phyloP scores from a whole-genome alignment of 37 sponge, comb jelly and placozoan genomes.

The Aphrocallistes beatrix region DNA sequence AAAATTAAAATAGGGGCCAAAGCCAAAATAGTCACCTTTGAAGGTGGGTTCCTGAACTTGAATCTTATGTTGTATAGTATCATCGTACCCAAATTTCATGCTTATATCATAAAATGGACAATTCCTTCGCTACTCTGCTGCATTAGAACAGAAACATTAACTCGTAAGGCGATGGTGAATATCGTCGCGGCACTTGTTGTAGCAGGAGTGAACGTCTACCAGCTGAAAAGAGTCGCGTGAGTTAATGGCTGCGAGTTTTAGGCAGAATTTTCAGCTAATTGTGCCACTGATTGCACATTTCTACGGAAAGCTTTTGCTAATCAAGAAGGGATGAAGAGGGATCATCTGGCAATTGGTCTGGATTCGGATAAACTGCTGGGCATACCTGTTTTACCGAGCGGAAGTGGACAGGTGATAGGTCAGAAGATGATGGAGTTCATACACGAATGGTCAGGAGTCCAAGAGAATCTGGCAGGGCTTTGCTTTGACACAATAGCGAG shows the following conservation, averaged over 20 bases:
- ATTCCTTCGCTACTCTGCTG: no score
- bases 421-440: background rate
- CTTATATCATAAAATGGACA: no score
- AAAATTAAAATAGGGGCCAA: no score
- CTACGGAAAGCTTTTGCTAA: background rate
- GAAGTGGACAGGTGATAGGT: background rate
- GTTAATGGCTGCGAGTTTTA: background rate
- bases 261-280: no score
- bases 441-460: background rate
- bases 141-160: no score
- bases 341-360: background rate
- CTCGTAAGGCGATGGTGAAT: background rate
- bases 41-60: no score
- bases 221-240: background rate
- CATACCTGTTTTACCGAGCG: background rate
- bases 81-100: no score
- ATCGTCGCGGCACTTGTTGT: no score
- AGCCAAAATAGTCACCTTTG: no score
- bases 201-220: background rate
- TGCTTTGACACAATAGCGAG: background rate
- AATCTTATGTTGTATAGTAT: no score
- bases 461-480: background rate
- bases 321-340: background rate
- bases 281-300: background rate
- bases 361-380: background rate